phyloP scores from a whole-genome alignment of 2,797 vertebrate genomes.

The Natrix natrix region DNA sequence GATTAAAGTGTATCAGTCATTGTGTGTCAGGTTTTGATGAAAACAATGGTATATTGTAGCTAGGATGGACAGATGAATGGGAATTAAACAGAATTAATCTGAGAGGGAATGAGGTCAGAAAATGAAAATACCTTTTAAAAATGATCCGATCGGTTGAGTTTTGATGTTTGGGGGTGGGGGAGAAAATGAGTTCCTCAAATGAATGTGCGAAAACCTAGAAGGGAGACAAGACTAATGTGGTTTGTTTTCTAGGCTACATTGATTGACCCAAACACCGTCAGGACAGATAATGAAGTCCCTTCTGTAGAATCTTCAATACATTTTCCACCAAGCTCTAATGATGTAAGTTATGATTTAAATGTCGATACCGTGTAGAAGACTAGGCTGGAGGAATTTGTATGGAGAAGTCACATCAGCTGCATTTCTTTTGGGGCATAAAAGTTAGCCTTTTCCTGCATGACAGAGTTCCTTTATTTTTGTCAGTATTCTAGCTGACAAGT shows the following conservation, averaged over 20 bases:
- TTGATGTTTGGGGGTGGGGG: background rate
- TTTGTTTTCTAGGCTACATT: constrained; percentile 32
- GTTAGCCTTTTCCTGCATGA: constrained; percentile 30
- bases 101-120: background rate
- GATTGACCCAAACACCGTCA: constrained; percentile 33
- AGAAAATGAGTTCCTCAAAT: background rate
- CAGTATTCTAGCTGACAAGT: constrained; percentile 17
- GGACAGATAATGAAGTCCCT: constrained; percentile 24
- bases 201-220: background rate
- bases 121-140: background rate
- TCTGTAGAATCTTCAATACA: constrained; percentile 19
- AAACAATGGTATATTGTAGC: background rate
- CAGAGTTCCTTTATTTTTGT: constrained; percentile 22
- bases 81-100: background rate
- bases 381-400: constrained; percentile 4
- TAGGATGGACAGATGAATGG: background rate
- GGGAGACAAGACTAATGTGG: background rate
- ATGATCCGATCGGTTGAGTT: background rate
- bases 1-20: background rate
- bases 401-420: constrained; percentile 12
- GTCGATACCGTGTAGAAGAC: constrained; percentile 27
- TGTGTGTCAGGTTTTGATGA: background rate
- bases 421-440: constrained; percentile 1
- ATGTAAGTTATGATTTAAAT: constrained; percentile 32
- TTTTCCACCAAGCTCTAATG: constrained; percentile 19